Evolutionary conservation across 1,140 invertebrate genomes (phyloP).

Genomic region (Drosophila navojoa): DNA sequence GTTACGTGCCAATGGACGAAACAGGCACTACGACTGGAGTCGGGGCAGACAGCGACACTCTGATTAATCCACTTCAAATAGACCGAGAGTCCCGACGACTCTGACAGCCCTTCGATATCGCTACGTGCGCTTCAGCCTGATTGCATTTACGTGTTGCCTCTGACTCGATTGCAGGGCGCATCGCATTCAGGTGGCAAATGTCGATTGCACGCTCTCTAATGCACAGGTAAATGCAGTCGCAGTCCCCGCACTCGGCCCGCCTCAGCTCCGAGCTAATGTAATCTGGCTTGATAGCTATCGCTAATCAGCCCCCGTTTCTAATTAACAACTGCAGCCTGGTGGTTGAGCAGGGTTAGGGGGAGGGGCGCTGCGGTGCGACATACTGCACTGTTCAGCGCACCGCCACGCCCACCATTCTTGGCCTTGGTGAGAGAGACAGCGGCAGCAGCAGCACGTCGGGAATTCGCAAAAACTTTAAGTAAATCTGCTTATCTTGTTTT

Average conservation of each 20-base stretch:
- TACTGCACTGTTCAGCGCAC: slow-evolving; percentile 42
- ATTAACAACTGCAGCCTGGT: slow-evolving; percentile 54
- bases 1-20: slow-evolving; percentile 34
- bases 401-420: slow-evolving; percentile 27
- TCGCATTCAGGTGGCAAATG: slow-evolving; percentile 3
- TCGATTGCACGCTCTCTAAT: slow-evolving; percentile 33
- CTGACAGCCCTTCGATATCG: slow-evolving; percentile 51
- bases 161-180: not conserved
- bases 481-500: slow-evolving; percentile 80
- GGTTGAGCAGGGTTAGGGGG: slow-evolving; percentile 9
- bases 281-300: slow-evolving; percentile 5
- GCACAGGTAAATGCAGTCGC: slow-evolving; percentile 29
- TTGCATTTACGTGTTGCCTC: slow-evolving; percentile 75
- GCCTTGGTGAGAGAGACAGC: slow-evolving; percentile 18
- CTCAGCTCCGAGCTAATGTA: slow-evolving; percentile 7
- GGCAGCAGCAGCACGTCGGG: slow-evolving; percentile 52
- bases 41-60: slow-evolving; percentile 9
- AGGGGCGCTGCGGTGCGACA: slow-evolving; percentile 30
- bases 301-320: slow-evolving; percentile 67
- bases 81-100: not conserved
- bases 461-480: slow-evolving; percentile 70
- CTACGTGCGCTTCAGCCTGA: slow-evolving; percentile 62
- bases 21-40: not conserved
- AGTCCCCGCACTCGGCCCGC: not conserved
- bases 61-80: slow-evolving; percentile 53